Conservation (phyloP, 2,888 invertebrate species). For the Coenonympha arcania region DNA sequence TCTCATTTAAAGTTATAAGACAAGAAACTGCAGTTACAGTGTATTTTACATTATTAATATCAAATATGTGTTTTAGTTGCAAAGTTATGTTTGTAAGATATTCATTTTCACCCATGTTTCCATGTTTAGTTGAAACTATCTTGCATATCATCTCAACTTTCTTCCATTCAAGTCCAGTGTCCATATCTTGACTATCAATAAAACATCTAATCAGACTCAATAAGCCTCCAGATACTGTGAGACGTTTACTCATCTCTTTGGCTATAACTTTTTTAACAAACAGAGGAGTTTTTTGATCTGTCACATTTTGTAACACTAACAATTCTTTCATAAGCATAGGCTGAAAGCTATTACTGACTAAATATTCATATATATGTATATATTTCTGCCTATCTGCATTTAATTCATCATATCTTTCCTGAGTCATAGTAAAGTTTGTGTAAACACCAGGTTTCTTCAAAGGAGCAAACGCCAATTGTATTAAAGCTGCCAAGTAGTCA, state of each 20-base stretch:
- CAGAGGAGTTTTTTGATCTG: conserved; percentile 65
- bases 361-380: conserved; percentile 58
- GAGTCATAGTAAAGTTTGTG: conserved; percentile 68
- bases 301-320: conserved; percentile 76
- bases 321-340: conserved; percentile 79
- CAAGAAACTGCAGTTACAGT: conserved; percentile 72
- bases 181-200: conserved; percentile 71
- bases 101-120: conserved; percentile 51
- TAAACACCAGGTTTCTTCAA: conserved; percentile 74
- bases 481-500: conserved; percentile 78
- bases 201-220: conserved; percentile 77
- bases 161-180: conserved; percentile 78
- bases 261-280: conserved; percentile 78
- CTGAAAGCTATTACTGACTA: conserved; percentile 74
- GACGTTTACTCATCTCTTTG: conserved; percentile 73
- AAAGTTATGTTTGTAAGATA: conserved; percentile 72
- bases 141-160: conserved; percentile 78
- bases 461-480: conserved; percentile 80
- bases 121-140: conserved; percentile 75
- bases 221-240: conserved; percentile 77
- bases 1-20: conserved; percentile 67
- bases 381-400: conserved; percentile 69
- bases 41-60: conserved; percentile 56
- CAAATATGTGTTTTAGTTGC: conserved; percentile 69
- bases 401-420: conserved; percentile 69